Conservation (phyloP, 2,888 invertebrate genomes). For the Mechanitis messenoides region DNA sequence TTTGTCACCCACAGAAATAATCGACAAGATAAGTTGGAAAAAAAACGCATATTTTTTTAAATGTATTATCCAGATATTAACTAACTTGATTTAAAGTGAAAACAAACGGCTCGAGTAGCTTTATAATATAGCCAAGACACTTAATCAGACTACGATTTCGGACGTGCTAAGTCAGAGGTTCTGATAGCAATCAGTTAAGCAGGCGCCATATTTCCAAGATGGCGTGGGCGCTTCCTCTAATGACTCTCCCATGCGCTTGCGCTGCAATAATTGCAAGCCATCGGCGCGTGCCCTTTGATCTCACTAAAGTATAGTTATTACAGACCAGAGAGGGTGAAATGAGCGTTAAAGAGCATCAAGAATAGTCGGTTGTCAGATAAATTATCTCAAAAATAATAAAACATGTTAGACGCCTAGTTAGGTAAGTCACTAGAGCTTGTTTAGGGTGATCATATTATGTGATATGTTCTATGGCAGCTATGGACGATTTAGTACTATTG, state of each 20-base stretch:
- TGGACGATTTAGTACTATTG: constrained; percentile 17
- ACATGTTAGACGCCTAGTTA: constrained; percentile 51
- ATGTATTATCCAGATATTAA: no score
- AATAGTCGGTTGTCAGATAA: constrained; percentile 62
- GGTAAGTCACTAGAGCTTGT: constrained; percentile 25
- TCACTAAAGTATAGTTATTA: constrained; percentile 69
- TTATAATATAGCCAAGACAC: background rate
- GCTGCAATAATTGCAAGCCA: constrained; percentile 68
- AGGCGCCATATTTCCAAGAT: constrained; percentile 55
- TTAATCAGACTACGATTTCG: constrained; percentile 14
- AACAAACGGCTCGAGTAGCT: background rate
- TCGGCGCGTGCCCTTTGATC: constrained; percentile 73
- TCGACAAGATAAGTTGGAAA: background rate
- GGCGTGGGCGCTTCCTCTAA: constrained; percentile 50
- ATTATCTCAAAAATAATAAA: constrained; percentile 68
- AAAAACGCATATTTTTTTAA: background rate
- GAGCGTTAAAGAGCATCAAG: constrained; percentile 60
- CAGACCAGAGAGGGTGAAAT: constrained; percentile 67
- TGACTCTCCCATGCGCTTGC: constrained; percentile 65
- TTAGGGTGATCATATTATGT: constrained; percentile 35
- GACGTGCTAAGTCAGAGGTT: constrained; percentile 37
- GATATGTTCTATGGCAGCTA: constrained; percentile 16
- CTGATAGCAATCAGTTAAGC: constrained; percentile 65
- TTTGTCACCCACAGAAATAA: background rate
- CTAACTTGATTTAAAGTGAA: background rate